Evolutionary conservation across 2,888 invertebrate genomes (phyloP).

Genomic region (Napeogenes sylphis): DNA sequence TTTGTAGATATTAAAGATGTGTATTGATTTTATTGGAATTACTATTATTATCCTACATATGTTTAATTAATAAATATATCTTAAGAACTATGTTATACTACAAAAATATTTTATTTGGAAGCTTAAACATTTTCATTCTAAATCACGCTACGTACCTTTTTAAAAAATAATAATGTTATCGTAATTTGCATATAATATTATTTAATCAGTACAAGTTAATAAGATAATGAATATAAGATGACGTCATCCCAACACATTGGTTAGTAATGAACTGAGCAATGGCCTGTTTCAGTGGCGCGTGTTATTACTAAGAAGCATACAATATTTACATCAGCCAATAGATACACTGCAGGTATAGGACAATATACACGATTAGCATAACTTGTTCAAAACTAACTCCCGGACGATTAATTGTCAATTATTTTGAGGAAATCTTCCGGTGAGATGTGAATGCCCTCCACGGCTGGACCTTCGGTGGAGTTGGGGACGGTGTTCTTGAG

Average conservation of each 20-base stretch:
- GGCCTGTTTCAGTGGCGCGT: constrained; percentile 74
- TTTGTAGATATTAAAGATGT: neutral
- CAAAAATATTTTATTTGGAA: constrained; percentile 8
- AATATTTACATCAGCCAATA: constrained; percentile 70
- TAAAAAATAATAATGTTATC: too few species aligned
- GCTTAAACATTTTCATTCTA: constrained; percentile 1
- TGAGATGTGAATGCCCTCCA: constrained; percentile 52
- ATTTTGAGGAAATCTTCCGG: constrained; percentile 66
- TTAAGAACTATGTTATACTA: constrained; percentile 2
- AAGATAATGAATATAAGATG: constrained; percentile 3
- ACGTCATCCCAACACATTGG: constrained; percentile 9
- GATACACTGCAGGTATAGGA: constrained; percentile 53
- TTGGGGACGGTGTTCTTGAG: constrained; percentile 67
- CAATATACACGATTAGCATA: constrained; percentile 54
- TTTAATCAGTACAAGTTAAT: neutral
- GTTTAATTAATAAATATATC: neutral
- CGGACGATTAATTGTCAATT: constrained; percentile 55
- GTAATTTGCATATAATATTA: neutral
- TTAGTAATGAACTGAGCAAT: constrained; percentile 53
- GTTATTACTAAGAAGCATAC: constrained; percentile 70
- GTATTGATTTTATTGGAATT: neutral
- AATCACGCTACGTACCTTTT: too few species aligned
- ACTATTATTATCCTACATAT: neutral
- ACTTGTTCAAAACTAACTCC: constrained; percentile 34
- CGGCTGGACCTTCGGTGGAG: constrained; percentile 43